A percentile compares a stretch with the other conserved stretches of the same genome.
phyloP scores from a whole-genome alignment of 2,113 vertebrate genomes.

The Erinaceus europaeus region DNA sequence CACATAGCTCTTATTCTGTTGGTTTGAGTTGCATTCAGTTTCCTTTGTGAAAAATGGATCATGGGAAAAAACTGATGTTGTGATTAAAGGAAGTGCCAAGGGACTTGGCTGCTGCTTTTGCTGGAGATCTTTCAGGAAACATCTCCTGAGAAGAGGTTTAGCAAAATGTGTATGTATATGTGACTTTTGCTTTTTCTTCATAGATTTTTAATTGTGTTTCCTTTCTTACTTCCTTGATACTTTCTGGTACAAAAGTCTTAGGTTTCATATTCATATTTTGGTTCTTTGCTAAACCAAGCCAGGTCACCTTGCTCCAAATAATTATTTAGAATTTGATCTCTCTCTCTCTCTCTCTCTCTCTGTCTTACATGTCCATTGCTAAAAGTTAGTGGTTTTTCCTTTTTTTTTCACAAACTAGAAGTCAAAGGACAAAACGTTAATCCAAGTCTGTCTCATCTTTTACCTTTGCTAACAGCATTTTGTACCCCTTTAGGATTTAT shows the following conservation, averaged over 20 bases:
- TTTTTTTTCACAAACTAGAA: slow-evolving; percentile 79
- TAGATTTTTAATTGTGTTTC: slow-evolving; percentile 75
- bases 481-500: slow-evolving; percentile 65
- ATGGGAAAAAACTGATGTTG: slow-evolving; percentile 39
- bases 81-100: slow-evolving; percentile 35
- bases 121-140: slow-evolving; percentile 33
- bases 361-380: slow-evolving; percentile 69
- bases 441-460: slow-evolving; percentile 72
- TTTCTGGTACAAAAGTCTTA: slow-evolving; percentile 80
- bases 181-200: slow-evolving; percentile 72
- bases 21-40: slow-evolving; percentile 57
- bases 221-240: slow-evolving; percentile 68
- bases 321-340: slow-evolving; percentile 74
- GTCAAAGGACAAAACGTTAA: slow-evolving; percentile 81
- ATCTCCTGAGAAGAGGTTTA: slow-evolving; percentile 12
- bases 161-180: slow-evolving; percentile 36
- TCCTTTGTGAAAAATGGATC: slow-evolving; percentile 32
- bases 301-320: slow-evolving; percentile 79
- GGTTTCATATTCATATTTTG: slow-evolving; percentile 83
- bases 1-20: slow-evolving; percentile 50
- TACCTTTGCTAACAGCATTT: slow-evolving; percentile 78
- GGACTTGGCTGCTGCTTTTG: slow-evolving; percentile 30
- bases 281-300: slow-evolving; percentile 80
- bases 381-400: slow-evolving; percentile 82
- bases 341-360: slow-evolving; percentile 15